Base-by-base conservation (phyloP, 1,140 invertebrate genomes). In the Drosophila cardini region DNA sequence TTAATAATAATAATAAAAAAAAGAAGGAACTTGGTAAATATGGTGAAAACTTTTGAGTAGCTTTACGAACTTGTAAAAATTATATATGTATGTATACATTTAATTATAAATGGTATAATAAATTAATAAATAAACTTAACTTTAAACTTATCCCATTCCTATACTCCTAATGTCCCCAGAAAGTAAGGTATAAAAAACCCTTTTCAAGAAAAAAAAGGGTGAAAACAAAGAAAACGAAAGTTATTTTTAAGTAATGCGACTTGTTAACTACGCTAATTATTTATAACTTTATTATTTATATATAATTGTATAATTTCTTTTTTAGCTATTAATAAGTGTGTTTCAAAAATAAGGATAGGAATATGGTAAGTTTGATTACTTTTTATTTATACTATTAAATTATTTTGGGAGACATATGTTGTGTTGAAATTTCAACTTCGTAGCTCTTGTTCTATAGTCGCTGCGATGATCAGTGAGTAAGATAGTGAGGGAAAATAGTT, bases 1-100 rank as follows among this genome's bases (percentile, higher is more conserved):
- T 32, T 26, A 10, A 46, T 61, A 68, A 64, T 78, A 76, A 63
- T 42, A 57, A 58, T 55, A 45, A 18, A 58, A 58, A 45, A 18
- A 75, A 64, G 72, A 43, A 16, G 50, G 40, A 42, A 70, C 64
- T 48, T 78, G 72, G 65, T 78, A 78, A 72, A 76, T 72, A 67
- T 78, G 76, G 76, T 78, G 65, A 75, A 76, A 73, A 65, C 67
- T 76, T 86, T 87, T 72, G 84, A 83, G 79, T 87, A 89, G 83
- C 84, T 87, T 87, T 87, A 87, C 76, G 83, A 83, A 87, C 72
- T 79, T 87, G 83, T 87, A 87, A 83, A 87, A 87, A 87, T 69
- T 72, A 87, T 77, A 89, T 79, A 80, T 87, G 74, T 78, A 86
- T 74, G 76, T 89, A 89, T 73, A 89, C 79, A 87, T 87, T 83